Evolutionary conservation across 2,113 vertebrate species (phyloP), one percentile per base, ranked within the genome.

Genomic region (Alexandromys fortis): DNA sequence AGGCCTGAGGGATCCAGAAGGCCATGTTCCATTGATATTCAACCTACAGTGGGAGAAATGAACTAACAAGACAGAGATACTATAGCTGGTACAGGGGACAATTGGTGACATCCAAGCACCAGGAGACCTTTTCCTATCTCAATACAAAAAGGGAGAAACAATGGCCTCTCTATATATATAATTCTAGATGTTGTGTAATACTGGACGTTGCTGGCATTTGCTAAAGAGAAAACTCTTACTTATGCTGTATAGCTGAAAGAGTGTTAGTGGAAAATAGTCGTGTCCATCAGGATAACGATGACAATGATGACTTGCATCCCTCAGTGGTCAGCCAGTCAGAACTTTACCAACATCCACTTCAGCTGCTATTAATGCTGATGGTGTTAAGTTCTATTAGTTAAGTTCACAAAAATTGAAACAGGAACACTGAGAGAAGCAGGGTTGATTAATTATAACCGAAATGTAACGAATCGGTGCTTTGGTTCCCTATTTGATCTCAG

Each of bases 391-490:
- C 47, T 45, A 65, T 91, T 77, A 89, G 17, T 67, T 58, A 58
- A 58, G 19, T 14, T 7, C 83, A 83, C 17, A 92, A 86, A 94
- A 55, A 52, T 3, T 88, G 24, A 75, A 94, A 94, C 38, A 92
- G 0, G 67, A 77, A 7, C 58, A 52, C 68, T 63, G 55, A 68
- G 55, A 87, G 42, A 93, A 65, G 14, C 42, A 87, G 28, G 63
- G 21, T 76, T 96, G n/a, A 86, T 81, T 77, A 61, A 61, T 86
- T 91, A 94, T 5, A 87, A 55, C 30, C 83, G 67, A 68, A 1
- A 90, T 73, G 63, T 77, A 92, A 45, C 13, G 35, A 68, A 85
- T 94, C 10, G 85, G 89, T 88, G 11, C 78, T 90, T 90, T 28
- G 63, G 24, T 24, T 5, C 52, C 2, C 76, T 88, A 28, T 67